Conservation (phyloP, 2,113 vertebrate genomes). For the Mugil cephalus region DNA sequence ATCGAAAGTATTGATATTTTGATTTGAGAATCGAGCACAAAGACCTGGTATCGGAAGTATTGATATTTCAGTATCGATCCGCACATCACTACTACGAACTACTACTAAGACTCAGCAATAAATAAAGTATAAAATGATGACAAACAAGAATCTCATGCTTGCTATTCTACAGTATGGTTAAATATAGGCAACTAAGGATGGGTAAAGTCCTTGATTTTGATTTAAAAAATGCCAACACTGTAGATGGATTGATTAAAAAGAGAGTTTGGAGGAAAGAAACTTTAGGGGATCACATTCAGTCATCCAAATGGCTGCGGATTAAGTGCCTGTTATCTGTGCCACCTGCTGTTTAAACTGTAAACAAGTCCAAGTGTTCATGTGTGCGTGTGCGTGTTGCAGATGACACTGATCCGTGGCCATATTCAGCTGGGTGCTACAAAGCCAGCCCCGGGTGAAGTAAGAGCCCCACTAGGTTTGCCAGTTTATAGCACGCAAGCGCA, state of each 20-base stretch:
- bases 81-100: too few relatives aligned
- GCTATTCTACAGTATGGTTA: too few relatives aligned
- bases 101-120: neutral
- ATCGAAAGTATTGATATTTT: too few relatives aligned
- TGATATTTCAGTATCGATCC: too few relatives aligned
- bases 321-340: conserved; percentile 70
- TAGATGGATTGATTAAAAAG: neutral
- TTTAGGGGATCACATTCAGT: conserved; percentile 39
- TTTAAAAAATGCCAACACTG: too few relatives aligned
- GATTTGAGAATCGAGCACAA: too few relatives aligned
- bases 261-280: conserved; percentile 5
- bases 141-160: conserved; percentile 4
- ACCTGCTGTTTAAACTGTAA: conserved; percentile 78
- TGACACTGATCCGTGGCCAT: conserved; percentile 71
- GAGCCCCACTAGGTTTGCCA: conserved; percentile 38
- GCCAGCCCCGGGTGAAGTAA: conserved; percentile 56
- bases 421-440: conserved; percentile 66
- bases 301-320: conserved; percentile 65
- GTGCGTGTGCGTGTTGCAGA: conserved; percentile 31
- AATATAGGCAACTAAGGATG: too few relatives aligned
- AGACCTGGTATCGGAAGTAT: too few relatives aligned
- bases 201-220: too few relatives aligned
- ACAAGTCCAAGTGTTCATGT: conserved; percentile 61
- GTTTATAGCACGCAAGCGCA: conserved; percentile 39
- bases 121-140: conserved; percentile 5